phyloP scores from a whole-genome alignment of 2,888 invertebrate genomes.

The Conistra vaccinii region DNA sequence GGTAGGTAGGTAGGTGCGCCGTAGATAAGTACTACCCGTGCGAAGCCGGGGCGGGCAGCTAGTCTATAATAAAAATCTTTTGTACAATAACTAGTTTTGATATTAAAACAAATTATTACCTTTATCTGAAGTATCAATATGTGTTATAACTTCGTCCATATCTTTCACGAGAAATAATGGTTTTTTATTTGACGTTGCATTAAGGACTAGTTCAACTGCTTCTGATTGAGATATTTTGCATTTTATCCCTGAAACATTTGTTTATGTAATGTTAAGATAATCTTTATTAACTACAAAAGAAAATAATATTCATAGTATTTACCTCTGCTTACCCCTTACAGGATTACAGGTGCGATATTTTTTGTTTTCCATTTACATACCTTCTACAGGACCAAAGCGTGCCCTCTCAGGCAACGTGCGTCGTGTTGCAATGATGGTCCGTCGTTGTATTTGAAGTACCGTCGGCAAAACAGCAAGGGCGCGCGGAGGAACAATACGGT shows the following conservation, averaged over 20 bases:
- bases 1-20: too few relatives aligned
- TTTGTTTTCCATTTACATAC: slow-evolving; percentile 10
- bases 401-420: slow-evolving; percentile 92
- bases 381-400: slow-evolving; percentile 94
- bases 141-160: slow-evolving; percentile 62
- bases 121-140: slow-evolving; percentile 78
- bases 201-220: slow-evolving; percentile 64
- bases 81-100: not conserved
- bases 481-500: slow-evolving; percentile 93
- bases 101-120: slow-evolving; percentile 69
- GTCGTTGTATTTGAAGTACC: slow-evolving; percentile 88
- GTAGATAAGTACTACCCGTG: too few relatives aligned
- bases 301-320: not conserved
- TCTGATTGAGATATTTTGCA: slow-evolving; percentile 62
- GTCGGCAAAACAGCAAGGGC: slow-evolving; percentile 95
- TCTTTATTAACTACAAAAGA: not conserved
- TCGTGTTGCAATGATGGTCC: slow-evolving; percentile 92
- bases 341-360: not conserved
- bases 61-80: not conserved
- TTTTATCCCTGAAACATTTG: slow-evolving; percentile 70
- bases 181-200: slow-evolving; percentile 58
- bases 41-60: too few relatives aligned
- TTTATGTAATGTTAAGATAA: not conserved
- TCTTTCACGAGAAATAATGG: slow-evolving; percentile 75
- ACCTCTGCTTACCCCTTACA: not conserved